Base-by-base conservation (phyloP, 2,888 invertebrate genomes). In the Pristionchus japonicus region DNA sequence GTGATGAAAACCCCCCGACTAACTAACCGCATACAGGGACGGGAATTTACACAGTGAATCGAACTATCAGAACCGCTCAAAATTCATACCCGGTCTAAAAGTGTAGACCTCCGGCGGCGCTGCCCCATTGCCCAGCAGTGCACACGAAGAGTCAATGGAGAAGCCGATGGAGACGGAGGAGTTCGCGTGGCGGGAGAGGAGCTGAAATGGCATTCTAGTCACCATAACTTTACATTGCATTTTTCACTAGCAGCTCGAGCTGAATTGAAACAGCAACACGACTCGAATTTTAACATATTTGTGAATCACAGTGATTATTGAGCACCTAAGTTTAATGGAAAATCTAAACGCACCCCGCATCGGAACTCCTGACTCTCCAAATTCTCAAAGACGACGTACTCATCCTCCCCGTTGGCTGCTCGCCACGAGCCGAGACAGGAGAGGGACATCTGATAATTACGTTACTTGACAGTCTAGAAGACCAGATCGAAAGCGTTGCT, bases 331-430 rank as follows among this genome's bases (percentile, higher is more conserved):
- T n/a, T n/a, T n/a, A n/a, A n/a, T n/a, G n/a, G n/a, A n/a, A n/a
- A 17, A 20, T 9, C 17, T 9, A 31, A 52, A 43, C 87, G 40
- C 31, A 92, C 91, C 43, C 92, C 92, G 61, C 92, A 92, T 70
- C 92, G 90, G 88, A 90, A 92, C 57, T 92, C 92, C n/a, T 90
- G 91, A 70, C 91, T 92, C 49, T 92, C 92, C 13, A 90, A 89
- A 77, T 91, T 92, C 64, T 89, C 89, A 31, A 92, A 89, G 17
- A 91, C 89, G 23, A 91, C 88, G 85, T 89, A 91, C 31, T 89
- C 87, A 7, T 87, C 64, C 20, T 47, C 23, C 20, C 15, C 70
- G 37, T 20, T 49, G 27, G 13, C 43, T 11, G 64, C 87, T 34
- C 87, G 52, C 91, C 91, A 92, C 4, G 90, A 89, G 27, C 92